Base-by-base conservation (phyloP, 2,797 vertebrate genomes). In the Pseudochromis fuscus region DNA sequence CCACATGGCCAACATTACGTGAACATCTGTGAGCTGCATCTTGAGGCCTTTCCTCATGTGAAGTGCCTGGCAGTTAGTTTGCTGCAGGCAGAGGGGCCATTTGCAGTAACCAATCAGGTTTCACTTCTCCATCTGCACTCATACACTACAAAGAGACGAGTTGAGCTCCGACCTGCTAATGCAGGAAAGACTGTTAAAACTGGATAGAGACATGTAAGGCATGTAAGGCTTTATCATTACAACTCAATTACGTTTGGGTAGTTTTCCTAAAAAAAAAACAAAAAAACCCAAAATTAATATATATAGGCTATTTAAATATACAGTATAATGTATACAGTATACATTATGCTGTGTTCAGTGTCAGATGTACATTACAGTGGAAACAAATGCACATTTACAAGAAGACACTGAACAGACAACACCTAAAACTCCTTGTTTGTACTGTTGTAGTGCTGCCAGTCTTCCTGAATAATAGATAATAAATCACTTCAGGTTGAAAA, bases 11-110 rank as follows among this genome's bases (percentile, higher is more conserved):
- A 25, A 77, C 86, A 87, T 90, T 91, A 78, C 59, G 46, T 19
- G 88, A 93, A 91, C 91, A 93, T 93, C 89, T 92, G 91, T 80
- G 86, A 90, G 89, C 82, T 81, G 83, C 84, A 84, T 90, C 90
- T 90, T 67, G 79, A 83, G 90, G 91, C 90, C 66, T 90, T 91
- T 81, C 81, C 82, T 92, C 85, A 89, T 89, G 82, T 77, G 76
- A 89, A 91, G 84, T 90, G 91, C 89, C 89, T 90, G 86, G 87
- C 87, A 89, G 91, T 85, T 91, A 92, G 82, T 83, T 89, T 72
- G 90, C 85, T 86, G 85, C 87, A 72, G 84, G 90, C 65, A 55
- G 48, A 81, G 69, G 68, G 61, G 76, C 82, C 85, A 88, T 90
- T 88, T 87, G 88, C 81, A 65, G 71, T 13, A 87, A 85, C 89